Percentiles rank a stretch among this genome's conserved stretches.
These are phyloP conservation scores for Enteromius unitaeniatus DNA, from an alignment of 2,797 vertebrate species.

Conservation along the genomic window DNA sequence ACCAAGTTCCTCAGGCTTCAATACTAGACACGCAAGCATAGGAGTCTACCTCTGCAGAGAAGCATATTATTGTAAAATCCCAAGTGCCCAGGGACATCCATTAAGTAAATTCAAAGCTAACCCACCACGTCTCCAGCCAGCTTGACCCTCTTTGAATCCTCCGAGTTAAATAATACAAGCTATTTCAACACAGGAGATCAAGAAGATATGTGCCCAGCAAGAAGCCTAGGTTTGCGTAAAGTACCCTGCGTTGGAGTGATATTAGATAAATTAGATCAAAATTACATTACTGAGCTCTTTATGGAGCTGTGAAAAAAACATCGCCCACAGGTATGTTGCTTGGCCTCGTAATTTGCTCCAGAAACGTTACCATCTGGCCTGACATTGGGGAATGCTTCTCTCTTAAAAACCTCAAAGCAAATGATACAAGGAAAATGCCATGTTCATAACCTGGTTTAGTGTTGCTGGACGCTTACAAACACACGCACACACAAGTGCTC, in stretches of 20 bases:
- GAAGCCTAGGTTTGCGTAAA: constrained; percentile 76
- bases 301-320: constrained; percentile 84
- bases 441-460: constrained; percentile 79
- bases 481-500: constrained; percentile 23
- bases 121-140: constrained; percentile 60
- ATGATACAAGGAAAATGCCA: constrained; percentile 81
- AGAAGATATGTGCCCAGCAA: constrained; percentile 68
- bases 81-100: constrained; percentile 59
- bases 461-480: constrained; percentile 65
- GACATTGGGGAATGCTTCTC: constrained; percentile 82
- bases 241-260: constrained; percentile 71
- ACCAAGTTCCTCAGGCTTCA: constrained; percentile 51
- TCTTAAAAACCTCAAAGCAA: constrained; percentile 85
- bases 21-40: constrained; percentile 56
- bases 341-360: constrained; percentile 84
- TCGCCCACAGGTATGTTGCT: constrained; percentile 84
- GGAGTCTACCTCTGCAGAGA: constrained; percentile 56
- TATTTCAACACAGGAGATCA: constrained; percentile 65
- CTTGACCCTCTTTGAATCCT: constrained; percentile 59
- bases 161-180: constrained; percentile 73
- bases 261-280: constrained; percentile 86
- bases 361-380: constrained; percentile 86
- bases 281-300: constrained; percentile 86
- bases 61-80: constrained; percentile 62
- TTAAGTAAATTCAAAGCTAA: constrained; percentile 65